Base-by-base conservation (phyloP, 2,888 invertebrate genomes). In the Drosophila atripex region DNA sequence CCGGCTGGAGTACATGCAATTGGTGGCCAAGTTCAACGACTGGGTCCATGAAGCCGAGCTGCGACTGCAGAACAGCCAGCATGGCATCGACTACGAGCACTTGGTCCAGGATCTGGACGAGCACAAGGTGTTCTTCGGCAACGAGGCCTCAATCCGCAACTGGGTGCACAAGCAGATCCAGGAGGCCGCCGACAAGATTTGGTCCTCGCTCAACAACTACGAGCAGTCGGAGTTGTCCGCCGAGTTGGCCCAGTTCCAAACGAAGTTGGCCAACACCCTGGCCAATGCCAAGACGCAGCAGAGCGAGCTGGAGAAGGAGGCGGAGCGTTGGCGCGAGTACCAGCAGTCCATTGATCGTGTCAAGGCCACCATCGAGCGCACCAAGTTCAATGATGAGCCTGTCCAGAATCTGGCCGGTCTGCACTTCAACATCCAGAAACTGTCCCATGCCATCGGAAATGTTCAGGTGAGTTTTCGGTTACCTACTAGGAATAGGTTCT, bases 71-170 rank as follows among this genome's bases (percentile, higher is more conserved):
- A 94, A 95, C 87, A 95, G 95, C 72, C 95, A 96, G 86, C 95
- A 96, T 73, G 97, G 97, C 12, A 95, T 98, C 6, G 96, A 98
- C 90, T 97, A 97, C 88, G 96, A 96, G 80, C 96, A 96, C 77
- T 95, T 98, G 8, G 93, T 95, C 50, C 93, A 94, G 7, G 96
- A 97, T 87, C 92, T 98, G 23, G 96, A 97, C 88, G 96, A 97
- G 83, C 97, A 97, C 89, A 97, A 96, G 91, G 93, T 94, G 39
- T 97, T 96, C 93, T 97, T 97, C 90, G 94, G 95, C 71, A 95
- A 95, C 43, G 96, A 97, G 86, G 93, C 94, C 0, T 93, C 94
- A 21, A 95, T 96, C 89, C 94, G 95, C 65, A 96, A 96, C 86
- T 92, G 97, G 74, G 95, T 97, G 5, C 95, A 96, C 1, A 95